These are phyloP conservation scores for Chloebia gouldiae DNA, from an alignment of 2,113 vertebrate species.

Conservation along the genomic window DNA sequence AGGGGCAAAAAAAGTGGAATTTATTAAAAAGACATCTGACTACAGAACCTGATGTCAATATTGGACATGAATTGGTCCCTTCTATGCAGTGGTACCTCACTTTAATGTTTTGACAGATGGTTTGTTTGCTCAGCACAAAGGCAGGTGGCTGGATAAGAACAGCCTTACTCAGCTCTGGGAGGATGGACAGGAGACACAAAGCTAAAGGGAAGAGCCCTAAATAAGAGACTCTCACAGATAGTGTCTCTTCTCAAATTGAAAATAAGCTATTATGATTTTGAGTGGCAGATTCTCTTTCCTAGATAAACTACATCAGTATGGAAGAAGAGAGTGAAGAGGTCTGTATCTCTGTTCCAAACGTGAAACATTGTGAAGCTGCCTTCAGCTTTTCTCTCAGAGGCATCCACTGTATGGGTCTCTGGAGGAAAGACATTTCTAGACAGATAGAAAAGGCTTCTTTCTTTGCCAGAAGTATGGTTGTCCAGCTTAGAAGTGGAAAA, in stretches of 20 bases:
- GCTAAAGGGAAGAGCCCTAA: neutral
- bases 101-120: slow-evolving; percentile 1
- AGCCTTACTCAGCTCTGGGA: slow-evolving; percentile 5
- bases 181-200: neutral
- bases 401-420: neutral
- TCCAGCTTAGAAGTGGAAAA: neutral
- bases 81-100: neutral
- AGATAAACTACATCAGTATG: neutral
- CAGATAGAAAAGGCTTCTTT: neutral
- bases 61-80: neutral
- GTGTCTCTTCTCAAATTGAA: neutral
- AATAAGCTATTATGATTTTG: neutral
- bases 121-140: neutral
- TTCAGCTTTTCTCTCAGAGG: neutral
- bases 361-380: neutral
- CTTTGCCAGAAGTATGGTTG: neutral
- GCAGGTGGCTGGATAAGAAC: neutral
- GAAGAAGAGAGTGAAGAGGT: neutral
- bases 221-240: neutral
- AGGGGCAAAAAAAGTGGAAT: neutral
- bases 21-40: neutral
- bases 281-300: neutral
- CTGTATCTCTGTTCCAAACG: neutral
- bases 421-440: neutral
- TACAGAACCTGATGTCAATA: neutral